A percentile compares a stretch with the other conserved stretches of the same genome.
Evolutionary conservation across 2,797 vertebrate genomes (phyloP).

Genomic region (Petrocephalus schoutedeni): DNA sequence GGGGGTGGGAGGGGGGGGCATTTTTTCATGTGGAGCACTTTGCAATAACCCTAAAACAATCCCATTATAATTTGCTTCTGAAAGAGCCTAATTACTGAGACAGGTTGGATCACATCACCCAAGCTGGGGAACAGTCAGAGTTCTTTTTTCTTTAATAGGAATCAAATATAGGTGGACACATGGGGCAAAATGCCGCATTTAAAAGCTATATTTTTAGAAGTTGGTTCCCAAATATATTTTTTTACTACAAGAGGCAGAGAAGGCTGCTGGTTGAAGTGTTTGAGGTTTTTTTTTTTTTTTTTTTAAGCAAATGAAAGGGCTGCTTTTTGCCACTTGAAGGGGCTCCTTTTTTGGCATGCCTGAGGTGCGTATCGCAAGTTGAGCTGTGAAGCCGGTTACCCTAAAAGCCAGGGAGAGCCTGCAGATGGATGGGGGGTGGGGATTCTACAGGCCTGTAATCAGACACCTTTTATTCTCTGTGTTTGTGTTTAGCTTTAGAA

Average conservation of each 20-base stretch:
- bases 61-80: conserved; percentile 36
- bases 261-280: not conserved
- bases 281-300: not conserved
- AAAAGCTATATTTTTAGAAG: not conserved
- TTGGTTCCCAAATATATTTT: conserved; percentile 35
- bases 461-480: not conserved
- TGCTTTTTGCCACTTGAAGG: not conserved
- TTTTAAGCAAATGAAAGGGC: not conserved
- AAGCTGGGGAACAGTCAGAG: conserved; percentile 23
- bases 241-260: conserved; percentile 13
- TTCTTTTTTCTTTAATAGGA: conserved; percentile 13
- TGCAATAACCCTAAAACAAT: conserved; percentile 34
- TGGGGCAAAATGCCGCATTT: not conserved
- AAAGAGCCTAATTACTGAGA: conserved; percentile 35
- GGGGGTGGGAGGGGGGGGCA: not conserved
- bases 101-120: conserved; percentile 32
- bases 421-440: not conserved
- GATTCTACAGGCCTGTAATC: not conserved
- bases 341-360: not conserved
- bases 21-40: conserved; percentile 32
- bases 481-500: not conserved
- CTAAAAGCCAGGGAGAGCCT: not conserved
- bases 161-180: not conserved
- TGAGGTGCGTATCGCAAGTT: not conserved
- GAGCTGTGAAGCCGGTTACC: not conserved